Evolutionary conservation across 2,797 vertebrate species (phyloP).

Genomic region (Discoglossus pictus): DNA sequence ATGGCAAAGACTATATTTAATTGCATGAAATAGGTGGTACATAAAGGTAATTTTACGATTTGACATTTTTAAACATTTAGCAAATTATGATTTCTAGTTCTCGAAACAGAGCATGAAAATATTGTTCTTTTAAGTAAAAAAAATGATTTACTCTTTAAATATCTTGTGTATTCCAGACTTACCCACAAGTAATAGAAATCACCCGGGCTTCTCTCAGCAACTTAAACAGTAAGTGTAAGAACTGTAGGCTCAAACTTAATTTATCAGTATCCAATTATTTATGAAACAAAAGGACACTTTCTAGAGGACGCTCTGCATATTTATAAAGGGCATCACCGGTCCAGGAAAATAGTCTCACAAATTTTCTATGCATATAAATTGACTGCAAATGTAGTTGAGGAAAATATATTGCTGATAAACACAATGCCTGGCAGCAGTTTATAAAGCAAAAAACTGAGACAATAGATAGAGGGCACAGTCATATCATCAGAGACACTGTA

Average conservation of each 20-base stretch:
- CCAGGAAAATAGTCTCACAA: constrained; percentile 34
- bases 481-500: too few relatives aligned
- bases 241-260: constrained; percentile 27
- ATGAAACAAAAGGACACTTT: constrained; percentile 11
- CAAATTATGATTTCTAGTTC: too few relatives aligned
- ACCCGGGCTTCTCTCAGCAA: not conserved
- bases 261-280: constrained; percentile 14
- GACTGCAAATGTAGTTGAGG: constrained; percentile 11
- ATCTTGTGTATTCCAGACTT: too few relatives aligned
- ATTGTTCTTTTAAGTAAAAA: too few relatives aligned
- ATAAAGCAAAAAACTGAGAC: not conserved
- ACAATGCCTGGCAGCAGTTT: not conserved
- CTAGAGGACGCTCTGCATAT: constrained; percentile 43
- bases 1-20: too few relatives aligned
- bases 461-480: too few relatives aligned
- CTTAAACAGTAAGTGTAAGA: constrained; percentile 8
- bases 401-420: constrained; percentile 8
- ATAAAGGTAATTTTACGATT: too few relatives aligned
- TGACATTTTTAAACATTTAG: too few relatives aligned
- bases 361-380: constrained; percentile 45
- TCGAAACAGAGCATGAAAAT: too few relatives aligned
- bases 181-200: too few relatives aligned
- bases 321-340: constrained; percentile 43
- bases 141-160: too few relatives aligned
- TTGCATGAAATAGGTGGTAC: too few relatives aligned